Conservation (phyloP, 2,888 invertebrate genomes). For the Petrolisthes cinctipes region DNA sequence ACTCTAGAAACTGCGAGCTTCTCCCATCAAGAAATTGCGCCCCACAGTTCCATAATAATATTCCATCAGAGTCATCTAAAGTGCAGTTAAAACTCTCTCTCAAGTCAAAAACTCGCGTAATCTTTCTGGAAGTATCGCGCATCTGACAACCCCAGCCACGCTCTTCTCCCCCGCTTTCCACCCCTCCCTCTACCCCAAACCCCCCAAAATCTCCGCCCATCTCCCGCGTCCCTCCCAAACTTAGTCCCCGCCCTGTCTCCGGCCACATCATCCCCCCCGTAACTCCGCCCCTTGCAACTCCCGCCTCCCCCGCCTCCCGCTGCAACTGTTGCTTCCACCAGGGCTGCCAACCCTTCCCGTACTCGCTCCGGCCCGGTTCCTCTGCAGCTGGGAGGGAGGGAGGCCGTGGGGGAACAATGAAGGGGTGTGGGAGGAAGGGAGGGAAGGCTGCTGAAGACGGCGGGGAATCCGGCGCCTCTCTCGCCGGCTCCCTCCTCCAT, state of each 20-base stretch:
- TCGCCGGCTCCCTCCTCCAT: constrained; percentile 12
- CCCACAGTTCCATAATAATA: constrained; percentile 66
- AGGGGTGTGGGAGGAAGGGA: neutral
- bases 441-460: neutral
- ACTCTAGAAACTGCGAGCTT: constrained; percentile 56
- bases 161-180: constrained; percentile 33
- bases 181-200: constrained; percentile 30
- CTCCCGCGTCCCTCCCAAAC: constrained; percentile 23
- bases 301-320: constrained; percentile 48
- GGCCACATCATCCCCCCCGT: neutral
- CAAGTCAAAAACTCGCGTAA: constrained; percentile 63
- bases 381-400: neutral
- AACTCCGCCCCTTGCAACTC: constrained; percentile 33
- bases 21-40: constrained; percentile 61
- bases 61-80: constrained; percentile 66
- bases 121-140: constrained; percentile 64
- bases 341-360: constrained; percentile 49
- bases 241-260: constrained; percentile 23
- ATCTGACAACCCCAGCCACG: constrained; percentile 45
- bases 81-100: constrained; percentile 65
- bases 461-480: constrained; percentile 7
- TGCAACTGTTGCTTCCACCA: constrained; percentile 59
- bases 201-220: constrained; percentile 42
- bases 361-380: neutral
- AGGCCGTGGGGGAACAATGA: neutral